Conservation (phyloP, 2,888 invertebrate species). For the Drosophila limbata region DNA sequence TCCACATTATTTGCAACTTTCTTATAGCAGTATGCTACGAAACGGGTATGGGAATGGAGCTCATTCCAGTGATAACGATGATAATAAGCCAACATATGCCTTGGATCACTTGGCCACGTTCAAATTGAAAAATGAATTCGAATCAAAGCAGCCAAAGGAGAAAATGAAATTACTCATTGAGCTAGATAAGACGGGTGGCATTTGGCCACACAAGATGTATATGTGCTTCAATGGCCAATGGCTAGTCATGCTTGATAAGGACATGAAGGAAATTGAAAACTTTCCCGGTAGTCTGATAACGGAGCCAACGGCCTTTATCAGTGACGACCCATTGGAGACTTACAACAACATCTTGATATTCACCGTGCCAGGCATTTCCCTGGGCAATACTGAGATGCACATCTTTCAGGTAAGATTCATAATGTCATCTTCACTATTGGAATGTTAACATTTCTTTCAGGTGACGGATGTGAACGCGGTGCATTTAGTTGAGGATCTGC, state of each 20-base stretch:
- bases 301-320: constrained; percentile 98
- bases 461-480: constrained; percentile 92
- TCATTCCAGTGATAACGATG: constrained; percentile 37
- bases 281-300: constrained; percentile 97
- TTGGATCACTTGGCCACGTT: constrained; percentile 99
- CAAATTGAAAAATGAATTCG: constrained; percentile 95
- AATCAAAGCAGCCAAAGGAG: constrained; percentile 94
- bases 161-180: constrained; percentile 96
- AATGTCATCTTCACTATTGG: not conserved
- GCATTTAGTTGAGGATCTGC: constrained; percentile 93
- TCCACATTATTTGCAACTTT: not conserved
- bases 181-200: constrained; percentile 96
- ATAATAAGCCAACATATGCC: constrained; percentile 90
- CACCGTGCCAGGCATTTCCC: constrained; percentile 91
- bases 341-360: constrained; percentile 99
- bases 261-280: constrained; percentile 97
- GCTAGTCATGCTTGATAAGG: constrained; percentile 96
- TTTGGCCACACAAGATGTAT: constrained; percentile 99
- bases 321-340: constrained; percentile 96
- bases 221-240: constrained; percentile 94
- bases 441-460: constrained; percentile 82
- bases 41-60: constrained; percentile 75
- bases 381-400: constrained; percentile 96
- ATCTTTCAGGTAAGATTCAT: constrained; percentile 90
- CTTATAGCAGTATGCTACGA: constrained; percentile 62